Evolutionary conservation across 2,888 invertebrate genomes (phyloP).

Genomic region (Polymixis flavicincta): DNA sequence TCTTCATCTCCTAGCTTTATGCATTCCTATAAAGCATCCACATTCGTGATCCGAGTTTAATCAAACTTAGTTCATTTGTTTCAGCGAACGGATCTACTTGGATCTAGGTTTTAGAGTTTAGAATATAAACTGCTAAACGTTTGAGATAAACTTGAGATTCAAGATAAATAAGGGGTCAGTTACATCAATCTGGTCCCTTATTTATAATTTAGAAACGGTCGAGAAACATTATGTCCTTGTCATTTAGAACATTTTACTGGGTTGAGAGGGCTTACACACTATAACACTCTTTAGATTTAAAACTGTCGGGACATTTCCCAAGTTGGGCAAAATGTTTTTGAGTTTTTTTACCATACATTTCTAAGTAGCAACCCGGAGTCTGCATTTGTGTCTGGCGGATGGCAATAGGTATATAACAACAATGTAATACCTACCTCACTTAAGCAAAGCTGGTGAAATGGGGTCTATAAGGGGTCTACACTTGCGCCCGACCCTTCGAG

Average conservation of each 20-base stretch:
- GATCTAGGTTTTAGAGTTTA: slow-evolving; percentile 42
- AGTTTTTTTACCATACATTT: neutral
- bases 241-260: neutral
- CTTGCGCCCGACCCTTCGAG: neutral
- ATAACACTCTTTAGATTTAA: neutral
- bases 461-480: neutral
- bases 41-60: slow-evolving; percentile 41
- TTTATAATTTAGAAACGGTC: neutral
- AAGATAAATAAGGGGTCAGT: slow-evolving; percentile 3
- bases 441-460: neutral
- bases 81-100: slow-evolving; percentile 32
- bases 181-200: neutral
- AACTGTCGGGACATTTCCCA: neutral
- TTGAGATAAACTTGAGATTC: slow-evolving; percentile 14
- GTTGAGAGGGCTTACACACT: neutral
- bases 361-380: no score
- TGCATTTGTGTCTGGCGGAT: neutral
- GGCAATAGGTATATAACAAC: neutral
- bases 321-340: neutral
- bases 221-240: neutral
- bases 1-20: slow-evolving; percentile 33
- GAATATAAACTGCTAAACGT: slow-evolving; percentile 42
- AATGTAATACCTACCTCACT: no score
- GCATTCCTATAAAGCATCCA: slow-evolving; percentile 10
- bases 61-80: slow-evolving; percentile 53